Conservation (phyloP, 2,113 vertebrate genomes). For the Hypocryptadius cinnamomeus region DNA sequence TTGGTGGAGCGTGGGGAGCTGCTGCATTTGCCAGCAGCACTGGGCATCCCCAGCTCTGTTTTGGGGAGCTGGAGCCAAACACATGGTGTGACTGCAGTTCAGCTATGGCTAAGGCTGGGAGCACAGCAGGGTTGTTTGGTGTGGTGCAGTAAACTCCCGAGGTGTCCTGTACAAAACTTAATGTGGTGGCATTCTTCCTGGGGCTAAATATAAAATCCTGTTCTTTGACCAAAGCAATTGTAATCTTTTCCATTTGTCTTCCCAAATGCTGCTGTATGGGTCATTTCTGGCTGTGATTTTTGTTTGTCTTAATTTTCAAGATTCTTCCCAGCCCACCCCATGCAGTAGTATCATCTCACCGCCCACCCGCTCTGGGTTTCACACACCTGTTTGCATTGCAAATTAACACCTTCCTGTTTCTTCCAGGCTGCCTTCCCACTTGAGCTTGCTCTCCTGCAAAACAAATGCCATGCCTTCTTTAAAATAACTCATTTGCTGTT, state of each 20-base stretch:
- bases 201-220: neutral
- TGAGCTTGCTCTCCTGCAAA: neutral
- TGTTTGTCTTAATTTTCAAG: neutral
- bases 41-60: neutral
- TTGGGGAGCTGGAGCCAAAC: neutral
- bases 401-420: neutral
- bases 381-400: neutral
- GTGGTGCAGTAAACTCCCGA: neutral
- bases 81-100: neutral
- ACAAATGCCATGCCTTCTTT: neutral
- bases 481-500: neutral
- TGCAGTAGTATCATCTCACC: neutral
- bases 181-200: neutral
- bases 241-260: neutral
- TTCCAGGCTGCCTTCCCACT: neutral
- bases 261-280: neutral
- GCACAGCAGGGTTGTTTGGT: neutral
- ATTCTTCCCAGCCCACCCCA: neutral
- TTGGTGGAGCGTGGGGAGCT: neutral
- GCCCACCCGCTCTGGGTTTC: neutral
- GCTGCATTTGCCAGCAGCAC: fast-evolving
- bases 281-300: neutral
- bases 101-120: neutral
- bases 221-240: neutral
- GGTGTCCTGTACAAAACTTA: neutral